These are phyloP conservation scores for Gadopsis bispinosus DNA, from an alignment of 2,797 vertebrate genomes.

Conservation along the genomic window DNA sequence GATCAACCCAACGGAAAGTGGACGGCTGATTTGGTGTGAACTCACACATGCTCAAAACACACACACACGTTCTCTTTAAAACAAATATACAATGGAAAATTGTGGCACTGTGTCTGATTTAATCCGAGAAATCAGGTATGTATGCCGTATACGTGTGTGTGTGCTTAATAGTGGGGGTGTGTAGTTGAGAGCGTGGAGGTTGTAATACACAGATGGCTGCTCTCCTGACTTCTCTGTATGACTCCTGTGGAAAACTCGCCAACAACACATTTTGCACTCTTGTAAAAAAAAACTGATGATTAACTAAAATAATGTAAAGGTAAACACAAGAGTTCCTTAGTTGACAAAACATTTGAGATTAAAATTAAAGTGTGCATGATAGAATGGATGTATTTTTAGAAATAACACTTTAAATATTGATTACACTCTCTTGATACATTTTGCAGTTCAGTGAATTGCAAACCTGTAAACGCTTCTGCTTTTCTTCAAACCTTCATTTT, in stretches of 20 bases:
- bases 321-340: neutral
- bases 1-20: conserved; percentile 68
- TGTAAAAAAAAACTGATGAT: neutral
- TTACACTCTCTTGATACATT: neutral
- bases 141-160: conserved; percentile 2
- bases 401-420: conserved; percentile 18
- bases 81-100: neutral
- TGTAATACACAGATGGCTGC: conserved; percentile 81
- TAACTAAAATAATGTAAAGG: neutral
- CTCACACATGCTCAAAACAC: conserved; percentile 22
- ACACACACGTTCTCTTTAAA: conserved; percentile 12
- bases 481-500: neutral
- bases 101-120: conserved; percentile 12
- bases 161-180: conserved; percentile 29
- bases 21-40: conserved; percentile 36
- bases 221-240: conserved; percentile 77
- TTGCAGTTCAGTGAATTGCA: neutral
- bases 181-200: conserved; percentile 52
- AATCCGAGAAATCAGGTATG: neutral
- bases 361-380: neutral
- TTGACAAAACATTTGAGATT: neutral
- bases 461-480: neutral
- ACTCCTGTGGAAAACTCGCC: conserved; percentile 63
- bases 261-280: neutral
- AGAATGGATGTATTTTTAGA: neutral